Conservation (phyloP, 2,113 vertebrate species). For the Toxotes jaculatrix region DNA sequence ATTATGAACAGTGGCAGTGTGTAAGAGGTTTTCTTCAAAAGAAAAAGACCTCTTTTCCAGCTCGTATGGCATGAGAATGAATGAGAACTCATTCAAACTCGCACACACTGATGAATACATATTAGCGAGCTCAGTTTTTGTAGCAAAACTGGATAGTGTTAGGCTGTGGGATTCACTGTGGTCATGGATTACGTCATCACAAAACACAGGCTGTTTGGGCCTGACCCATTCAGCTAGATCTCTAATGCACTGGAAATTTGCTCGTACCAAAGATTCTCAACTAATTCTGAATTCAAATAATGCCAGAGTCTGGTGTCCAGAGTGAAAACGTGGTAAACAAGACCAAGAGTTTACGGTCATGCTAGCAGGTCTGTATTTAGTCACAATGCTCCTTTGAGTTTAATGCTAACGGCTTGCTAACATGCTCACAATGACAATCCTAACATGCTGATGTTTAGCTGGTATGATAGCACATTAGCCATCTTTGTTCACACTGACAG, state of each 20-base stretch:
- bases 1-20: slow-evolving; percentile 43
- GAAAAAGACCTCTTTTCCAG: slow-evolving; percentile 45
- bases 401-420: background rate
- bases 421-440: background rate
- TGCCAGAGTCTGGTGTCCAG: background rate
- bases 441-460: background rate
- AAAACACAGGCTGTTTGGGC: background rate
- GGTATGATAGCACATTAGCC: no score
- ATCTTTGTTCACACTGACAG: no score
- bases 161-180: background rate
- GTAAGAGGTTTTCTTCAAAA: slow-evolving; percentile 39
- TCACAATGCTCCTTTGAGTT: background rate
- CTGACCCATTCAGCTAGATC: background rate
- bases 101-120: slow-evolving; percentile 21
- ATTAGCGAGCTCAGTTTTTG: slow-evolving; percentile 10
- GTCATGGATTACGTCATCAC: background rate
- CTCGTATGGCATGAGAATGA: slow-evolving; percentile 43
- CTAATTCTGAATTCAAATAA: background rate
- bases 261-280: background rate
- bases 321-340: background rate
- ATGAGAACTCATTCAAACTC: slow-evolving; percentile 33
- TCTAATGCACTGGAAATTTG: background rate
- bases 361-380: background rate
- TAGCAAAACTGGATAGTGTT: background rate
- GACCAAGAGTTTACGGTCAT: background rate